Conservation (phyloP, 1,140 invertebrate species). For the Drosophila willistoni region DNA sequence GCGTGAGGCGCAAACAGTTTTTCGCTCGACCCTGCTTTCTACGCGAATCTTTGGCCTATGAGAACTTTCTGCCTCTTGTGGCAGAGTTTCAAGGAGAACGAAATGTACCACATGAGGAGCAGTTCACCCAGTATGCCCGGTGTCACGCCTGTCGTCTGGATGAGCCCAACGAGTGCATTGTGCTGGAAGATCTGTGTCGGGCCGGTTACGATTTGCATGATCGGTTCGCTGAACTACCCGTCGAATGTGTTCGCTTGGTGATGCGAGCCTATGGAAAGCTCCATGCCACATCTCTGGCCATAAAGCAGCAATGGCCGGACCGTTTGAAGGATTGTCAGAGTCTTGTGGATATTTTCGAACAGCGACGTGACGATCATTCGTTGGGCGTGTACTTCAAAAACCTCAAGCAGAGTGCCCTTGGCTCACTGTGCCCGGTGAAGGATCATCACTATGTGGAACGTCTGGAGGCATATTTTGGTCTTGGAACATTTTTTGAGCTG, state of each 20-base stretch:
- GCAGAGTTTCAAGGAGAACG: conserved; percentile 68
- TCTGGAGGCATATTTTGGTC: conserved; percentile 47
- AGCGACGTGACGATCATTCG: conserved; percentile 48
- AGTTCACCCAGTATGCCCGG: conserved; percentile 75
- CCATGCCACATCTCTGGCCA: conserved; percentile 84
- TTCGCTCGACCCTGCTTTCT: conserved; percentile 68
- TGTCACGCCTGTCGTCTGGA: conserved; percentile 79
- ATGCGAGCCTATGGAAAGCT: conserved; percentile 84
- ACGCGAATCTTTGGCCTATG: conserved; percentile 79
- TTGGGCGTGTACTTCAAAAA: conserved; percentile 61
- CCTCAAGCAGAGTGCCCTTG: conserved; percentile 59
- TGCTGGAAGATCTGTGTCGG: conserved; percentile 85
- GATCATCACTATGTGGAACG: conserved; percentile 32
- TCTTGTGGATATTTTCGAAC: conserved; percentile 73
- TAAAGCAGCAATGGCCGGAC: conserved; percentile 76
- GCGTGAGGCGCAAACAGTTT: conserved; percentile 67
- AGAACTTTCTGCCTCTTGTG: conserved; percentile 76
- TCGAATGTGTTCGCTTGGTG: conserved; percentile 83
- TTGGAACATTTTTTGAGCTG: conserved; percentile 50
- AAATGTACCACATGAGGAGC: conserved; percentile 50
- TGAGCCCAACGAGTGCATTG: conserved; percentile 83
- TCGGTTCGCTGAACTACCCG: conserved; percentile 81
- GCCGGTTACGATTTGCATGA: conserved; percentile 83
- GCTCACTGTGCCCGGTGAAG: conserved; percentile 21
- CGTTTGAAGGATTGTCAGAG: conserved; percentile 55